Base-by-base conservation (phyloP, 2,888 invertebrate species). In the Xanthorhoe designata region DNA sequence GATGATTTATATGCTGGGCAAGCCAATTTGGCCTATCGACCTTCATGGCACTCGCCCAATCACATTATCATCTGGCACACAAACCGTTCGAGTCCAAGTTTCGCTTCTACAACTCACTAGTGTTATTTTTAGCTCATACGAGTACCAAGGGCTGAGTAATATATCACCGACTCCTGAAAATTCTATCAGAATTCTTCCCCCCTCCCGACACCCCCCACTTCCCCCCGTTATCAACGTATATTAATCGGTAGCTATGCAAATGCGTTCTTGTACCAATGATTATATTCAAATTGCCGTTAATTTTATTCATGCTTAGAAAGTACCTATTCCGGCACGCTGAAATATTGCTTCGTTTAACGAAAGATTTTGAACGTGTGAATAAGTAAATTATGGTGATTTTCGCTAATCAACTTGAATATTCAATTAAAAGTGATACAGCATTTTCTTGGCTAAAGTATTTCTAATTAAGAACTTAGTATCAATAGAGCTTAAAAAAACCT, bases 251-350 rank as follows among this genome's bases (percentile, higher is more conserved):
- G 71, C 73, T 81, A 81, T 84, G 89, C 83, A 85, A 87, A 88
- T 85, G 81, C 78, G 77, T 78, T 78, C 74, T 76, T 81, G 84
- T 83, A 81, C 79, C 76, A 80, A 79, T 85, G 85, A 87, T 88
- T 89, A 89, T 88, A 90, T 90, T 89, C 87, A 89, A 89, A 89
- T 88, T 86, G 80, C 77, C 69, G 77, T 75, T 84, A 81, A 86
- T 85, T 84, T 83, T 84, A 83, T 82, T 82, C 84, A 82, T 81
- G 78, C 73, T 75, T 73, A 74, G 66, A 62, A 72, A 63, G 69
- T 61, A 65, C 65, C 58, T 70, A 64, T 66, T 66, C 66, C 58
- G 24, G 66, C 66, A 35, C 63, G 55, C n/a, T 65, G 61, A 65
- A 61, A 65, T 65, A 65, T 65, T 55, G 55, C 64, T 60, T 60